Conservation (phyloP, 2,113 vertebrate genomes). For the Corapipo altera region DNA sequence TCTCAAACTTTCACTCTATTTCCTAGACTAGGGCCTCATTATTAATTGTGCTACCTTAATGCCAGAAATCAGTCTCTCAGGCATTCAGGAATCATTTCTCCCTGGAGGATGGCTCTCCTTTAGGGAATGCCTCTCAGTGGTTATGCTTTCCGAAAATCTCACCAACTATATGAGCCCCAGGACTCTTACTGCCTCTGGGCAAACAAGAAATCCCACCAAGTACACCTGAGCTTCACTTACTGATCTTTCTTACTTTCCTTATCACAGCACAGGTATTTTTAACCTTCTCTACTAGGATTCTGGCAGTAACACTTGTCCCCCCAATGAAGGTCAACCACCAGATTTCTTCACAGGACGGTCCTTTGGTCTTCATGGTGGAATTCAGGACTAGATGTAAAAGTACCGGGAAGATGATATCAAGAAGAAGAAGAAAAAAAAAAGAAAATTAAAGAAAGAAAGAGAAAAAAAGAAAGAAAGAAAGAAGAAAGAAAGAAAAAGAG, state of each 20-base stretch:
- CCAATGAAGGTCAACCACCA: background rate
- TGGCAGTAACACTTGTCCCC: background rate
- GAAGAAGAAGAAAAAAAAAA: background rate
- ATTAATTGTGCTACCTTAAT: background rate
- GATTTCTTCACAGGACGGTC: background rate
- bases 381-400: background rate
- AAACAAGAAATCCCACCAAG: background rate
- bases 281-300: background rate
- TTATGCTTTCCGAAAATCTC: background rate
- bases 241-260: background rate
- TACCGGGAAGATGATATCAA: background rate
- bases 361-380: background rate
- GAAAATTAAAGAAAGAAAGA: background rate
- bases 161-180: background rate
- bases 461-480: too few species aligned
- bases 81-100: background rate
- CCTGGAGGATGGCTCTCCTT: background rate
- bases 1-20: background rate
- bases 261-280: background rate
- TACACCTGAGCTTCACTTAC: background rate
- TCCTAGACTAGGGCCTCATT: background rate
- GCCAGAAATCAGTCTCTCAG: background rate
- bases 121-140: background rate
- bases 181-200: background rate
- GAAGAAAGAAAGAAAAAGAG: background rate